Base-by-base conservation (phyloP, 1,140 invertebrate species). In the Penaeus vannamei region DNA sequence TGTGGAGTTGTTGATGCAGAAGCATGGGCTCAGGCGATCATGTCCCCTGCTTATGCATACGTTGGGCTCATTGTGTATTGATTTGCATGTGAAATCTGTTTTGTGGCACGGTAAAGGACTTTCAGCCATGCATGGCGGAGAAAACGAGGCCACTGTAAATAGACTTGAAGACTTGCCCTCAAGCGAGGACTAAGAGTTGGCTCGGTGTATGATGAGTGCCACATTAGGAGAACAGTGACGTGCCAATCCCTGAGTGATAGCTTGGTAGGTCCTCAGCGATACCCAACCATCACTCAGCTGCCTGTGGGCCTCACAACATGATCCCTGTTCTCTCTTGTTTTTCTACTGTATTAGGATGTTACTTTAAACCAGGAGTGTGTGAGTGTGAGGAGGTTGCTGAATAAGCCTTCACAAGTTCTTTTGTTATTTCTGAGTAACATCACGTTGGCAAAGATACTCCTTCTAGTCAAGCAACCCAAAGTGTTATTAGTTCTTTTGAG, bases 311-410 rank as follows among this genome's bases (percentile, higher is more conserved):
- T 81, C 87, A 89, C 60, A 72, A 89, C 87, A 89, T 89, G 87
- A 89, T 89, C 87, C 72, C 87, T 89, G 87, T 89, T 89, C 87
- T 89, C 87, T 89, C 87, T 89, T 89, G 61, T 85, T 89, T 89
- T 84, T 72, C 84, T 85, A 62, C 72, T 83, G 83, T 84, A 69
- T 10, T 89, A 64, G 36, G 62, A 77, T 84, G 79, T 46, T 62
- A 76, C 60, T 84, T 89, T 76, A 53, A 19, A 42, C 64, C 59
- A 84, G 32, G 60, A 84, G 82, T 84, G 76, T 77, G 72, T 84
- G 60, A 84, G 61, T 84, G 82, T 79, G 62, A 85, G 81, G 72
- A 89, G 82, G 69, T 89, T 84, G 72, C 87, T 84, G 14, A 61
- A n/a, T 62, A 60, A 84, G 62, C 53, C 60, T 60, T 84, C 62